phyloP scores from a whole-genome alignment of 2,113 vertebrate species.

The Cariama cristata region DNA sequence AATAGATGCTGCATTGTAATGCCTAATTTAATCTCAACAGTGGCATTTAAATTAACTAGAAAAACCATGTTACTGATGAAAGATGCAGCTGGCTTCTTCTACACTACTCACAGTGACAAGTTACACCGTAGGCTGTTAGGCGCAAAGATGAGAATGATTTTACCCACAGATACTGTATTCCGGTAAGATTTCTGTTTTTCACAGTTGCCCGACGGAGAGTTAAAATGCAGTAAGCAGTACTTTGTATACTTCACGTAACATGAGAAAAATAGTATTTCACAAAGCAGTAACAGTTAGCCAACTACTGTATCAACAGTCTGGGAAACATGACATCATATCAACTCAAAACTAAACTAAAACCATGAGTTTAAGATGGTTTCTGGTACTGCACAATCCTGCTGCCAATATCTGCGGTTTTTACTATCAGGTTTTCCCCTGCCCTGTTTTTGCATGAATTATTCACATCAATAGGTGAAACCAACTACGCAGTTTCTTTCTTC shows the following conservation, averaged over 20 bases:
- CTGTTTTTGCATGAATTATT: constrained; percentile 59
- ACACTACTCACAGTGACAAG: neutral
- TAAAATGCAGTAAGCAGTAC: neutral
- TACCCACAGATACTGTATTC: neutral
- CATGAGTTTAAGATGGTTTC: constrained; percentile 28
- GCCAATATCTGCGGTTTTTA: constrained; percentile 43
- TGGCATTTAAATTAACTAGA: neutral
- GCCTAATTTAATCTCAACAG: neutral
- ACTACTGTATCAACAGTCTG: constrained; percentile 12
- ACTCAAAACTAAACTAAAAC: constrained; percentile 59
- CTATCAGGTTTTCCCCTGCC: constrained; percentile 59
- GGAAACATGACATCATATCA: constrained; percentile 31
- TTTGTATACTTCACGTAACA: neutral
- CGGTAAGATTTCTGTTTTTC: constrained; percentile 35
- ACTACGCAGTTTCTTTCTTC: constrained; percentile 45
- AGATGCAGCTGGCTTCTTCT: neutral
- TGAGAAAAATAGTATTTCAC: neutral
- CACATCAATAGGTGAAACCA: constrained; percentile 56
- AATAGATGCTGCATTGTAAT: neutral
- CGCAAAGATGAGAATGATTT: neutral
- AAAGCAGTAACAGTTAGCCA: neutral
- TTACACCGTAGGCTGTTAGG: neutral
- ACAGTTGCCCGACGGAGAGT: neutral
- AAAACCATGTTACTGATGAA: neutral
- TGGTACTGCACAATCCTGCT: neutral